Conservation (phyloP, 2,113 vertebrate species). For the Heteronetta atricapilla region DNA sequence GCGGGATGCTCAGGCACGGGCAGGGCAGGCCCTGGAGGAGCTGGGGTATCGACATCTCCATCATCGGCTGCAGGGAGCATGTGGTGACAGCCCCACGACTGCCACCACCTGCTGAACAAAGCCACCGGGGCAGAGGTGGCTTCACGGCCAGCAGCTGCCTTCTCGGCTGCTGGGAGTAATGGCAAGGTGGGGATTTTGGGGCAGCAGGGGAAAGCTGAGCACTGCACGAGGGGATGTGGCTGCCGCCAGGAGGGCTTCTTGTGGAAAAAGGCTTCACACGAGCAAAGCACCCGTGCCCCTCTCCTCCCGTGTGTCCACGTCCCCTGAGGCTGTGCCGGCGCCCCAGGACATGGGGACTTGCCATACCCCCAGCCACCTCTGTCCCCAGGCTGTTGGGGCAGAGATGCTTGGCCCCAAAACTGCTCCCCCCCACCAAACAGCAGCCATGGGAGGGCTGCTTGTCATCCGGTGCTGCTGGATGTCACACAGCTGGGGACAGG, state of each 20-base stretch:
- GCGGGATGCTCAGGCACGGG: background rate
- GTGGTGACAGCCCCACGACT: background rate
- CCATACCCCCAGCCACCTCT: background rate
- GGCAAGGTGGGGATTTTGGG: background rate
- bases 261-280: background rate
- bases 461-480: background rate
- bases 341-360: background rate
- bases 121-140: background rate
- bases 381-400: background rate
- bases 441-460: background rate
- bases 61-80: background rate
- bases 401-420: background rate
- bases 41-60: background rate
- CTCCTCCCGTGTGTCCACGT: rapidly evolving
- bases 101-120: too few species aligned
- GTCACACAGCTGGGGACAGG: background rate
- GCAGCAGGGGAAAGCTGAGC: background rate
- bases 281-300: background rate
- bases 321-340: rapidly evolving
- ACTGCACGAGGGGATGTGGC: background rate
- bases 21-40: background rate
- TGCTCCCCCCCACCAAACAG: background rate
- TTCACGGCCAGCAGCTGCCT: background rate
- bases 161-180: background rate
- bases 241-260: background rate